Percentiles rank a stretch among this genome's conserved stretches.
phyloP scores from a whole-genome alignment of 2,888 invertebrate species.

The Choreutis nemorana region DNA sequence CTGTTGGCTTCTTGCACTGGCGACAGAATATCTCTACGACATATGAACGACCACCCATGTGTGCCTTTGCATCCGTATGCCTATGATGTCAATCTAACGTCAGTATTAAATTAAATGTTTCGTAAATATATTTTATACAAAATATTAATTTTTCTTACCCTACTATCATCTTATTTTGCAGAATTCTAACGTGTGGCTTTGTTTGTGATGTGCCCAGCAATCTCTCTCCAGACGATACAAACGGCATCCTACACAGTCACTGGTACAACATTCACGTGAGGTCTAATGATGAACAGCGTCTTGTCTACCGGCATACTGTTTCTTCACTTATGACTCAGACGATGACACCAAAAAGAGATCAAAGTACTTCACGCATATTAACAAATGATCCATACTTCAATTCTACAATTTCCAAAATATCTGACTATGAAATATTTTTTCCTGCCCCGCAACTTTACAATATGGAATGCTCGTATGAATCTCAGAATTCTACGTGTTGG shows the following conservation, averaged over 20 bases:
- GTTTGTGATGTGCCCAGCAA: conserved; percentile 57
- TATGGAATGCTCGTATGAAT: conserved; percentile 33
- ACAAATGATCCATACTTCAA: conserved; percentile 66
- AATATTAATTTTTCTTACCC: not conserved
- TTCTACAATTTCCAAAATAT: conserved; percentile 64
- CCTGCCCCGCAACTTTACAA: conserved; percentile 66
- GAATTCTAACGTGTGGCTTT: conserved; percentile 67
- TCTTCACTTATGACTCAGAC: conserved; percentile 27
- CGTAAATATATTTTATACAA: conserved; percentile 1
- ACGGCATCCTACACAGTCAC: conserved; percentile 50
- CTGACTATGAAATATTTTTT: conserved; percentile 65
- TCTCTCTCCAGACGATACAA: conserved; percentile 43
- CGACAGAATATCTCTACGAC: conserved; percentile 32
- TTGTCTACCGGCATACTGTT: conserved; percentile 49
- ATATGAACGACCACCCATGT: conserved; percentile 59
- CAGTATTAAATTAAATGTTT: conserved; percentile 16
- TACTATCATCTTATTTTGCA: conserved; percentile 17
- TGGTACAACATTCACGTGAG: conserved; percentile 65
- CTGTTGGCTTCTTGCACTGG: conserved; percentile 64
- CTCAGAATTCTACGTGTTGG: conserved; percentile 41
- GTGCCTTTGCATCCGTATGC: conserved; percentile 47
- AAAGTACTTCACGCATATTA: conserved; percentile 60
- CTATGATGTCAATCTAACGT: conserved; percentile 56
- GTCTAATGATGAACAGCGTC: conserved; percentile 34
- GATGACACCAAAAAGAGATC: conserved; percentile 44